These are phyloP conservation scores for Phalangium opilio DNA, from an alignment of 2,888 invertebrate species.

Conservation along the genomic window DNA sequence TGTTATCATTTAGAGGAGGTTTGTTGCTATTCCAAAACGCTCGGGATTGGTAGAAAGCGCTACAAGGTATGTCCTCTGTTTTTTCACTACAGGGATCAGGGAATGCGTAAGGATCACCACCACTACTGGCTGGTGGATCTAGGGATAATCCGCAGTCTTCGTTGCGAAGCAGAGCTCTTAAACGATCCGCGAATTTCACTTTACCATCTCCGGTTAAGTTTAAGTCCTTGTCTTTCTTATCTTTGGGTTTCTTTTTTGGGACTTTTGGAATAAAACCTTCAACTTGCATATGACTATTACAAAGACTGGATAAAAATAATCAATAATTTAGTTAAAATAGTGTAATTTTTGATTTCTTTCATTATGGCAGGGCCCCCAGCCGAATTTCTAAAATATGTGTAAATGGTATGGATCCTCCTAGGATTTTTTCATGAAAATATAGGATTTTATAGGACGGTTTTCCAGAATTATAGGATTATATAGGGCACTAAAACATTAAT, in stretches of 20 bases:
- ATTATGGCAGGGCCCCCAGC: too few species aligned
- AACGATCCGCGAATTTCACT: slow-evolving; percentile 35
- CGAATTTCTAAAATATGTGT: too few species aligned
- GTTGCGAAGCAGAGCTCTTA: slow-evolving; percentile 29
- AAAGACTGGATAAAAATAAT: too few species aligned
- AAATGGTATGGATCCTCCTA: too few species aligned
- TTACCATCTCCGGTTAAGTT: slow-evolving; percentile 29
- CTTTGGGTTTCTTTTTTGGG: slow-evolving; percentile 28
- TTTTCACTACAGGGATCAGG: slow-evolving; percentile 26
- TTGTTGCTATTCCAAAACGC: slow-evolving; percentile 11
- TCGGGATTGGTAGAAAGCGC: slow-evolving; percentile 11
- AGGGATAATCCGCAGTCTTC: slow-evolving; percentile 22
- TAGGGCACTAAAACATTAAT: too few species aligned
- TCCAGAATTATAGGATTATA: too few species aligned
- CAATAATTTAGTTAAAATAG: too few species aligned
- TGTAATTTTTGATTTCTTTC: too few species aligned
- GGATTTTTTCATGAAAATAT: too few species aligned
- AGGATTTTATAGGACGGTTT: too few species aligned
- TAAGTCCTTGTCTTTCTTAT: slow-evolving; percentile 19
- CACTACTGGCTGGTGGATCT: slow-evolving; percentile 20
- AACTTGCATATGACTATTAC: slow-evolving; percentile 37
- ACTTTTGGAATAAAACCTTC: slow-evolving; percentile 29
- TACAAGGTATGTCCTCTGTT: slow-evolving; percentile 8
- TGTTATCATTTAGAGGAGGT: too few species aligned
- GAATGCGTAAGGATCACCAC: slow-evolving; percentile 37